These are phyloP conservation scores for Piliocolobus tephrosceles DNA, from an alignment of 2,113 vertebrate genomes.

Conservation along the genomic window DNA sequence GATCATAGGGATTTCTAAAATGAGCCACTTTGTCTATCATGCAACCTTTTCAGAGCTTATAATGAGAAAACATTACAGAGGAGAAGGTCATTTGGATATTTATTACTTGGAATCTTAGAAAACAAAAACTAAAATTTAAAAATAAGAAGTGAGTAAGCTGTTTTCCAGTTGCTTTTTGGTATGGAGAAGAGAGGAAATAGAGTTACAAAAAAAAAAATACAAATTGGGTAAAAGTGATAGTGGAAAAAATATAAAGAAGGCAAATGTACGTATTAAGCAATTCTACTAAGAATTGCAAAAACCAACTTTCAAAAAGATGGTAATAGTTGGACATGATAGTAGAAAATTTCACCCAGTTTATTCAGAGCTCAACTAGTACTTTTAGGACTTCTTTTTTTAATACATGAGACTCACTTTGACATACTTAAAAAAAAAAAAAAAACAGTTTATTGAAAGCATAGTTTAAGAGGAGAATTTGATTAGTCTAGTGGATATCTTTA, in stretches of 20 bases:
- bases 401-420: background rate
- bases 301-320: background rate
- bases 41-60: background rate
- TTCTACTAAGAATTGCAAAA: background rate
- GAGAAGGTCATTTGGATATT: background rate
- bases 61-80: background rate
- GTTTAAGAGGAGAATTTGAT: slow-evolving; percentile 39
- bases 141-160: background rate
- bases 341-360: background rate
- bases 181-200: background rate
- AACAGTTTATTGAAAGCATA: background rate
- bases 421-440: background rate
- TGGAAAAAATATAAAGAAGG: background rate
- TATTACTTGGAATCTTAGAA: slow-evolving; percentile 6
- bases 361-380: background rate
- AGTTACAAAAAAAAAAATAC: background rate
- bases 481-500: slow-evolving; percentile 38
- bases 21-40: background rate
- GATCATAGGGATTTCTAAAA: background rate
- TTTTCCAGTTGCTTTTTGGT: background rate
- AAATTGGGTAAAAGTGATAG: background rate
- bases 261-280: background rate
- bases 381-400: background rate
- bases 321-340: background rate
- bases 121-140: background rate